A percentile compares a stretch with the other conserved stretches of the same genome.
Conservation (phyloP, 2,888 invertebrate genomes). For the Pseudococcus viburni region DNA sequence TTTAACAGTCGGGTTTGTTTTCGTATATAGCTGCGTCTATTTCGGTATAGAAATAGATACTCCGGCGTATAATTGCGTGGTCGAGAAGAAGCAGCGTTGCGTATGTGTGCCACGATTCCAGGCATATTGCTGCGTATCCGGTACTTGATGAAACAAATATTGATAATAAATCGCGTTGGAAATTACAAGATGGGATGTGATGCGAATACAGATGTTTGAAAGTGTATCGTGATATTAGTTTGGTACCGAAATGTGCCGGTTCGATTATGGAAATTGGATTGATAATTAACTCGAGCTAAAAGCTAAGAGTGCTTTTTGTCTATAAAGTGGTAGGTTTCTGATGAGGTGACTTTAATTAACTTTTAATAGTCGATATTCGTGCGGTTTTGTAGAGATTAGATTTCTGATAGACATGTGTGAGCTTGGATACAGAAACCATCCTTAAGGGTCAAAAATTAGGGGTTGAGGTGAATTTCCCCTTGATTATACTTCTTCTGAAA, state of each 20-base stretch:
- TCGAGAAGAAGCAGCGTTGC: neutral
- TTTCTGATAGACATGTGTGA: too few relatives aligned
- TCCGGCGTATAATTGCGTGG: neutral
- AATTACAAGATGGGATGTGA: neutral
- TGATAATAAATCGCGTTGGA: conserved; percentile 45
- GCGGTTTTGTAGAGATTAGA: too few relatives aligned
- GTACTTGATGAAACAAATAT: conserved; percentile 35
- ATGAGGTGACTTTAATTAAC: neutral
- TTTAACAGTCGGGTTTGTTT: neutral
- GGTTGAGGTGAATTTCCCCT: too few relatives aligned
- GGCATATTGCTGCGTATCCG: neutral
- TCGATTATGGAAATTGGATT: neutral
- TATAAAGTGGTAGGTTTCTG: neutral
- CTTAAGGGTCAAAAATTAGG: too few relatives aligned
- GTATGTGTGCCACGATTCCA: neutral
- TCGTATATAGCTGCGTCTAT: neutral
- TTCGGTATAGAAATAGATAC: neutral
- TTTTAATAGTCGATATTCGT: neutral
- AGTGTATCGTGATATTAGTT: neutral
- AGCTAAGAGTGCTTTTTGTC: neutral
- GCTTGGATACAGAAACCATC: too few relatives aligned
- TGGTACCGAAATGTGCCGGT: neutral
- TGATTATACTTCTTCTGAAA: too few relatives aligned
- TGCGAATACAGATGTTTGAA: neutral
- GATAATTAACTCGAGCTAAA: neutral